Evolutionary conservation across 2,797 vertebrate species (phyloP).

Genomic region (Siniperca obscura): DNA sequence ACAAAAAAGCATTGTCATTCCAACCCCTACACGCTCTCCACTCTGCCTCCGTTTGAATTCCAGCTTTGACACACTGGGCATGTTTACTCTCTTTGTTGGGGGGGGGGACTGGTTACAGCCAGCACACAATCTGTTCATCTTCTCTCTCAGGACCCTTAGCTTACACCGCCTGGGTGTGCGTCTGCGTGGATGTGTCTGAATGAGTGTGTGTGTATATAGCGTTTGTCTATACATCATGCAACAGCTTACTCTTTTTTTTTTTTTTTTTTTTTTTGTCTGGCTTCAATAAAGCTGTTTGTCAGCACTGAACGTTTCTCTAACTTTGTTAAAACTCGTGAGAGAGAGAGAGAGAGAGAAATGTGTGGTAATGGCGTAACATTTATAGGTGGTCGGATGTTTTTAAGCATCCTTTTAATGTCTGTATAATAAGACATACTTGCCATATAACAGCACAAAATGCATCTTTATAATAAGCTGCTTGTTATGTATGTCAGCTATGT

Average conservation of each 20-base stretch:
- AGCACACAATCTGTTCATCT: conserved; percentile 24
- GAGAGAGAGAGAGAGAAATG: not conserved
- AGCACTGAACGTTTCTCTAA: conserved; percentile 9
- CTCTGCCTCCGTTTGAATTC: not conserved
- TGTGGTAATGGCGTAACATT: not conserved
- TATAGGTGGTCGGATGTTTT: not conserved
- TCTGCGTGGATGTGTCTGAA: not conserved
- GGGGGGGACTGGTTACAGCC: conserved; percentile 2
- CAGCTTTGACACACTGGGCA: not conserved
- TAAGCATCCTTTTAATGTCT: not conserved
- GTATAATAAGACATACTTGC: not conserved
- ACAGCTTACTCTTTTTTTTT: conserved; percentile 40
- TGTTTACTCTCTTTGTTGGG: conserved; percentile 1
- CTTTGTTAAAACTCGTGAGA: not conserved
- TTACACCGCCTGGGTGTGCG: conserved; percentile 27
- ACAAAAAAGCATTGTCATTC: conserved; percentile 7
- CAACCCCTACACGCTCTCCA: not conserved
- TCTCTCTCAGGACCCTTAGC: conserved; percentile 57
- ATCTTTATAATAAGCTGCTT: not conserved
- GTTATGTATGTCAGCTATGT: not conserved
- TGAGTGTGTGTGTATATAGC: conserved; percentile 1
- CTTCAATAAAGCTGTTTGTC: conserved; percentile 63
- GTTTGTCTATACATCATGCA: conserved; percentile 28
- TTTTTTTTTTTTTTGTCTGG: conserved; percentile 42
- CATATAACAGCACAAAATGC: not conserved